These are phyloP conservation scores for Telmatherina bonti DNA, from an alignment of 2,797 vertebrate species.

Conservation along the genomic window DNA sequence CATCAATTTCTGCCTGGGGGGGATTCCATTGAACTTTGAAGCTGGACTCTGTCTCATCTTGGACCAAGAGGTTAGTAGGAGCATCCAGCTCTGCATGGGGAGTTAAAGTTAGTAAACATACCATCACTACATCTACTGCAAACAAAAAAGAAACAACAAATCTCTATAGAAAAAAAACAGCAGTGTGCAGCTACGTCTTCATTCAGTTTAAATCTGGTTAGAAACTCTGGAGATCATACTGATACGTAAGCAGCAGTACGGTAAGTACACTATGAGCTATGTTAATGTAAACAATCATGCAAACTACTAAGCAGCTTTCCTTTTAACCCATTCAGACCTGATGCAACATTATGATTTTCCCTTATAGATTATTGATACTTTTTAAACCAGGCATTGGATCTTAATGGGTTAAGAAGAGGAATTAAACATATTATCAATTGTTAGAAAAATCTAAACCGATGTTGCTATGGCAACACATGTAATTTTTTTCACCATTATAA, in stretches of 20 bases:
- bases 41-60: conserved; percentile 82
- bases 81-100: conserved; percentile 76
- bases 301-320: conserved; percentile 15
- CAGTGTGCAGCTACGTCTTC: not conserved
- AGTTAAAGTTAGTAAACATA: conserved; percentile 51
- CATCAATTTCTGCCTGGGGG: conserved; percentile 80
- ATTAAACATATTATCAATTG: not conserved
- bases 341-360: not conserved
- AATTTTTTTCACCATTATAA: conserved; percentile 2
- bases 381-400: not conserved
- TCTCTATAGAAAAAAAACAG: not conserved
- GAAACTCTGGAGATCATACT: conserved; percentile 21
- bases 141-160: conserved; percentile 26
- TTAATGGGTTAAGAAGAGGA: conserved; percentile 1
- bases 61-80: conserved; percentile 80
- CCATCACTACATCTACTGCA: conserved; percentile 30
- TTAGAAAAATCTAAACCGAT: conserved; percentile 16
- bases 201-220: conserved; percentile 13
- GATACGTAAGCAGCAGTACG: not conserved
- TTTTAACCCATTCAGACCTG: conserved; percentile 1
- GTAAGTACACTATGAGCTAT: conserved; percentile 23
- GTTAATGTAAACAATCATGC: conserved; percentile 54
- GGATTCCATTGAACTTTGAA: conserved; percentile 83
- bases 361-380: not conserved
- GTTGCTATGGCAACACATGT: not conserved